phyloP scores from a whole-genome alignment of 2,797 vertebrate genomes.

The Microctenopoma steveboyesi region DNA sequence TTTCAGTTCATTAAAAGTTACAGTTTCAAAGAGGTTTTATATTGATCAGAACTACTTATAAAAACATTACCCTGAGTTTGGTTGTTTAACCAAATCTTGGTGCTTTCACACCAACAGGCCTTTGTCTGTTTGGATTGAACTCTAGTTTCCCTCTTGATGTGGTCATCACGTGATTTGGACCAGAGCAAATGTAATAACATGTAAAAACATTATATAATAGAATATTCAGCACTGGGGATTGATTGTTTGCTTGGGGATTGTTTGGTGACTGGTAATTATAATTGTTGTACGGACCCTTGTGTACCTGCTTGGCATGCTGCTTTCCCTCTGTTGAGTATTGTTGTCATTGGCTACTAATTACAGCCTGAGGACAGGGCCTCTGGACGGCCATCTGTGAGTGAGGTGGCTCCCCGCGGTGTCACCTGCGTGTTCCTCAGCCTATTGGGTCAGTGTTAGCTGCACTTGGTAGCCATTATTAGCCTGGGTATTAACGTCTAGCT shows the following conservation, averaged over 20 bases:
- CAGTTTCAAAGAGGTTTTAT: slow-evolving; percentile 1
- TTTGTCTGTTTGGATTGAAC: no score
- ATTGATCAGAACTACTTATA: no score
- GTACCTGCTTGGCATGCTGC: slow-evolving; percentile 68
- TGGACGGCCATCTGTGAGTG: slow-evolving; percentile 53
- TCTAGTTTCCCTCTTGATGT: no score
- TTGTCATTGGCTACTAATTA: slow-evolving; percentile 87
- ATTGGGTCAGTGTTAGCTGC: slow-evolving; percentile 75
- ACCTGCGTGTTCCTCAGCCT: slow-evolving; percentile 61
- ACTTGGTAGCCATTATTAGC: slow-evolving; percentile 84
- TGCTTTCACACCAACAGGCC: no score
- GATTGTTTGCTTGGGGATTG: slow-evolving; percentile 72
- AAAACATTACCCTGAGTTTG: no score
- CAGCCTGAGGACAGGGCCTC: slow-evolving; percentile 69
- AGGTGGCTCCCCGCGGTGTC: slow-evolving; percentile 55
- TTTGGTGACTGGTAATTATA: slow-evolving; percentile 81
- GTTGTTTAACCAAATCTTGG: not conserved
- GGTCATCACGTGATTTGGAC: no score
- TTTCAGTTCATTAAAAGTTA: not conserved
- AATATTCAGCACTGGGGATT: slow-evolving; percentile 63
- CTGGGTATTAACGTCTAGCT: slow-evolving; percentile 78
- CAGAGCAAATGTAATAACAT: no score
- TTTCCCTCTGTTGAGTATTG: slow-evolving; percentile 73
- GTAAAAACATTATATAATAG: slow-evolving; percentile 69
- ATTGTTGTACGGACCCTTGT: slow-evolving; percentile 68